phyloP scores from a whole-genome alignment of 1,140 invertebrate species.

The Tyrophagus putrescentiae region DNA sequence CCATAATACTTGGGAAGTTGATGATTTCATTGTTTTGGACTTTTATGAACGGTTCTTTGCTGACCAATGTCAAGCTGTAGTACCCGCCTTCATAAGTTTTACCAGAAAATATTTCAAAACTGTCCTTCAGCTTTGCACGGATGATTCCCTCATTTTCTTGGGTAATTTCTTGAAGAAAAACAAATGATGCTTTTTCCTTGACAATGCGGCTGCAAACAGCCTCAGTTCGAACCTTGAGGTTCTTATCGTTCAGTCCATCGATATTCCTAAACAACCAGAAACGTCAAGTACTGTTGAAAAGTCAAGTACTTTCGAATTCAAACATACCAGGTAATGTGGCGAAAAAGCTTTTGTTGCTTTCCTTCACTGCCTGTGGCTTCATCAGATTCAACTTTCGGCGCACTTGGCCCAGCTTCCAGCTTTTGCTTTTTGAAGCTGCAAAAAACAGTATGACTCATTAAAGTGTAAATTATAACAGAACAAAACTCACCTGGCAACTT shows the following conservation, averaged over 20 bases:
- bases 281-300: too few species aligned
- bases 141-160: slow-evolving; percentile 30
- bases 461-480: neutral
- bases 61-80: slow-evolving; percentile 39
- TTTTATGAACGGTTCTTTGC: slow-evolving; percentile 33
- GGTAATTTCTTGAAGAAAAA: slow-evolving; percentile 49
- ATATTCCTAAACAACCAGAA: too few species aligned
- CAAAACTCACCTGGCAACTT: slow-evolving; percentile 8
- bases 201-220: slow-evolving; percentile 40
- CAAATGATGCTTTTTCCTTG: slow-evolving; percentile 41
- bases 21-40: slow-evolving; percentile 35
- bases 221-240: slow-evolving; percentile 39
- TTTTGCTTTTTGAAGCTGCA: neutral
- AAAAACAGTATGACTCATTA: neutral
- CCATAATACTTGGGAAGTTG: slow-evolving; percentile 39
- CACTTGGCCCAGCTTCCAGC: too few species aligned
- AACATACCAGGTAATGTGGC: slow-evolving; percentile 41
- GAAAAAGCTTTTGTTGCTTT: slow-evolving; percentile 28
- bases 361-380: neutral
- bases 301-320: too few species aligned
- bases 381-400: too few species aligned
- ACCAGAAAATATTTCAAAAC: slow-evolving; percentile 19
- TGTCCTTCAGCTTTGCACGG: slow-evolving; percentile 17
- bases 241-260: slow-evolving; percentile 44
- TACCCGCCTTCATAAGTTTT: slow-evolving; percentile 32